phyloP scores from a whole-genome alignment of 2,113 vertebrate genomes.

The Puma concolor region DNA sequence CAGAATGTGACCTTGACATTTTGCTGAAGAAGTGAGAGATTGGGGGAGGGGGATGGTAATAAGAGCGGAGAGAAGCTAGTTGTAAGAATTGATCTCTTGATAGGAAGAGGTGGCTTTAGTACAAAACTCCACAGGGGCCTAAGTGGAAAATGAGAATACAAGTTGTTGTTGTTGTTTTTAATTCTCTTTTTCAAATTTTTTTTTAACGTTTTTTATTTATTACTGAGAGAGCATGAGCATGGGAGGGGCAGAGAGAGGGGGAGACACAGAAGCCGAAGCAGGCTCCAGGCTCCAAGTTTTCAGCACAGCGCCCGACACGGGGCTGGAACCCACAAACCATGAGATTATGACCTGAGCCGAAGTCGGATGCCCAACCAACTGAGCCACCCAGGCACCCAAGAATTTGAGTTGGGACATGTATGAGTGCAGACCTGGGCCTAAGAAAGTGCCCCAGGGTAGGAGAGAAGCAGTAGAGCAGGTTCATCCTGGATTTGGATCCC shows the following conservation, averaged over 20 bases:
- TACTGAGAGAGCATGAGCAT: too few species aligned
- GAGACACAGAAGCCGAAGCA: too few species aligned
- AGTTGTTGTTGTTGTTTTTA: not conserved
- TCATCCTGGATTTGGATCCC: not conserved
- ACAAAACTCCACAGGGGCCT: not conserved
- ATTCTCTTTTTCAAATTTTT: too few species aligned
- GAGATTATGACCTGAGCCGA: too few species aligned
- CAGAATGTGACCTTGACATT: not conserved
- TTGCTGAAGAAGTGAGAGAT: not conserved
- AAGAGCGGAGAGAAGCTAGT: not conserved
- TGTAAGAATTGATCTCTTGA: conserved; percentile 4
- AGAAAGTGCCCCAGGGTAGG: not conserved
- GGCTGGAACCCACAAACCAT: too few species aligned
- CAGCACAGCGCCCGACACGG: too few species aligned
- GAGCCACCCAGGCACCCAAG: too few species aligned
- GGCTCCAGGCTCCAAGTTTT: too few species aligned
- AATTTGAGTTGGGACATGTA: not conserved
- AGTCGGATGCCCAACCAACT: too few species aligned
- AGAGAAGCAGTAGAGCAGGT: not conserved
- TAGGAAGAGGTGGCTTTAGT: not conserved
- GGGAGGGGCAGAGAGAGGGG: too few species aligned
- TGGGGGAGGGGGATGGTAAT: not conserved
- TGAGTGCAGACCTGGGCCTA: not conserved
- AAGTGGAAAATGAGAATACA: not conserved
- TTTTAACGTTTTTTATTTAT: too few species aligned